Evolutionary conservation across 2,113 vertebrate genomes (phyloP), one percentile per base, ranked within the genome.

Genomic region (Amazona vittata): DNA sequence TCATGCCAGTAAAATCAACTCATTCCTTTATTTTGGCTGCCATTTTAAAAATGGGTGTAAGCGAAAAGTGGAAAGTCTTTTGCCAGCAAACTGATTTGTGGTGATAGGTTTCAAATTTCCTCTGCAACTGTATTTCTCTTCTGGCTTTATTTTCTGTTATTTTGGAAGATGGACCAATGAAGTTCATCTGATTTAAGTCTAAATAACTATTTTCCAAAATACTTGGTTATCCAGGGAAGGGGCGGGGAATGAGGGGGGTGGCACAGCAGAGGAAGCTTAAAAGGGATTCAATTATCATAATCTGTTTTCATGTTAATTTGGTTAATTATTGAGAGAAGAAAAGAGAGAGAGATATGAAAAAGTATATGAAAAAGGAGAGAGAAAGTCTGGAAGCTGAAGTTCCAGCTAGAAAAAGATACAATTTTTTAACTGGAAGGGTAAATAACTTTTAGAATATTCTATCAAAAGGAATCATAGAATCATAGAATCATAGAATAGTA

Each of bases 231-330:
- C 2, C 15, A 2, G 4, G 12, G 5, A 24, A 16, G 20, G 12
- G 24, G 3, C 2, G 2, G 4, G 7, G 8, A 26, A 55, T 37
- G n/a, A 76, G 6, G 25, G 16, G 7, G 2, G 9, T 83, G 21
- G 77, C 25, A 41, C 14, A 71, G 12, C 8, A 62, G 2, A 62
- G 10, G 25, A 2, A 70, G 68, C 10, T 71, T 55, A 46, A 60
- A 65, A 79, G 16, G 75, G n/a, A 85, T 44, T 11, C 5, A 75
- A 41, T 86, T 29, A 59, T 44, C 2, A 5, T 20, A 44, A 73
- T 31, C 5, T 62, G 46, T 52, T 77, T 76, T 47, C 59, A 67
- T 35, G 10, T 43, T 50, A 69, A 80, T 73, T 76, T 70, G 6
- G 5, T 60, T 86, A 46, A 74, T 86, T 90, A 89, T 4, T 57